phyloP scores from a whole-genome alignment of 2,113 vertebrate genomes.

The Apaloderma vittatum region DNA sequence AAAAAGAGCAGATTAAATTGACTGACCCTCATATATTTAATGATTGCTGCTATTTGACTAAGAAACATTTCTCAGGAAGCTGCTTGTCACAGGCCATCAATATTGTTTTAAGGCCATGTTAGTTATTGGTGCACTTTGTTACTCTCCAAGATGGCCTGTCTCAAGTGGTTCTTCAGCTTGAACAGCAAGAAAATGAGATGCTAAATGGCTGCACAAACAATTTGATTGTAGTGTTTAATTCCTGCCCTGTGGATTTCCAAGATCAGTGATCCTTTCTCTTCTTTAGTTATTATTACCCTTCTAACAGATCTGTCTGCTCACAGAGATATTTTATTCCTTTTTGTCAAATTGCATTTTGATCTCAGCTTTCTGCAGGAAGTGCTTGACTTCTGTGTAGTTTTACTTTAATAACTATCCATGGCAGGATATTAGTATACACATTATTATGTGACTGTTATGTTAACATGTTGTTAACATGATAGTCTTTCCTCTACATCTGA shows the following conservation, averaged over 20 bases:
- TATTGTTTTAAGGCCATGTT: slow-evolving; percentile 87
- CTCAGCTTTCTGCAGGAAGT: not conserved
- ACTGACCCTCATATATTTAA: slow-evolving; percentile 93
- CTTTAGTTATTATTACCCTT: slow-evolving; percentile 64
- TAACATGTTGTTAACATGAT: not conserved
- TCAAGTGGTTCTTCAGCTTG: slow-evolving; percentile 81
- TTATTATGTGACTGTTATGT: not conserved
- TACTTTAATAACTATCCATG: not conserved
- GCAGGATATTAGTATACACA: not conserved
- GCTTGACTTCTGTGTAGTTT: not conserved
- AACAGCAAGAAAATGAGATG: slow-evolving; percentile 78
- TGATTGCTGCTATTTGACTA: slow-evolving; percentile 90
- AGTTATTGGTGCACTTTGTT: slow-evolving; percentile 86
- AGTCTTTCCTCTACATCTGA: not conserved
- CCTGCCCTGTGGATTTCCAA: slow-evolving; percentile 78
- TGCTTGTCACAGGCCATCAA: slow-evolving; percentile 87
- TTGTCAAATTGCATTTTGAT: slow-evolving; percentile 20
- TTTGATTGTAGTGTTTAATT: slow-evolving; percentile 84
- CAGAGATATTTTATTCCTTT: slow-evolving; percentile 57
- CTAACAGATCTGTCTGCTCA: slow-evolving; percentile 26
- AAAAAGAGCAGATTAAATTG: slow-evolving; percentile 93
- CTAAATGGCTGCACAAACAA: slow-evolving; percentile 81
- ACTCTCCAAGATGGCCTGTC: slow-evolving; percentile 79
- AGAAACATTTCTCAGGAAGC: slow-evolving; percentile 87
- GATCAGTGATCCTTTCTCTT: slow-evolving; percentile 74